These are phyloP conservation scores for Iguana delicatissima DNA, from an alignment of 2,797 vertebrate genomes.

Conservation along the genomic window DNA sequence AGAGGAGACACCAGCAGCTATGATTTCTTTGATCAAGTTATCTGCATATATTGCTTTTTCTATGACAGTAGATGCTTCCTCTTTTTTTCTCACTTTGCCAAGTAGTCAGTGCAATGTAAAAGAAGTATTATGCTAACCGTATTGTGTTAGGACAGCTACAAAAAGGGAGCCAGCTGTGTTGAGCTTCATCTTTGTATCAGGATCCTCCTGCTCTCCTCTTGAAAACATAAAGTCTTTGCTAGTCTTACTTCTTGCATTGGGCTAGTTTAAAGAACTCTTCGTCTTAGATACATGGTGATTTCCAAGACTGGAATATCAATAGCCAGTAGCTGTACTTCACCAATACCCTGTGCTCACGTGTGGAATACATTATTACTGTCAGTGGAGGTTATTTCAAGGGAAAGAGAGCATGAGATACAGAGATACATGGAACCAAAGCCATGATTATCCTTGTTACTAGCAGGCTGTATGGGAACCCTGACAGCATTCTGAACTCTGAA, in stretches of 20 bases:
- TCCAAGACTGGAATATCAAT: background rate
- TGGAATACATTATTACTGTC: background rate
- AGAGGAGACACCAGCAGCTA: too few species aligned
- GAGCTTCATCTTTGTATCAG: background rate
- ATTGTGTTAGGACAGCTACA: background rate
- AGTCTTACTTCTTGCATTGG: background rate
- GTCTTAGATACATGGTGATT: background rate
- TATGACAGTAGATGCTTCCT: background rate
- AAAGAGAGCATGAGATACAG: background rate
- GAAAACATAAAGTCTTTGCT: background rate
- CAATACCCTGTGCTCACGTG: background rate
- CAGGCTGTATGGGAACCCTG: too few species aligned
- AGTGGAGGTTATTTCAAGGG: background rate
- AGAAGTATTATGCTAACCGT: background rate
- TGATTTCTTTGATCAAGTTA: background rate
- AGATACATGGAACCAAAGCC: background rate
- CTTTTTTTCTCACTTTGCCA: constrained; percentile 2
- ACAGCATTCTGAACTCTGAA: too few species aligned
- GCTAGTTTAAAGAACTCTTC: background rate
- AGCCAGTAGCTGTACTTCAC: background rate
- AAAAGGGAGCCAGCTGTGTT: background rate
- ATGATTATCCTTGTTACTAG: background rate
- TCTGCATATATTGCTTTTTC: background rate
- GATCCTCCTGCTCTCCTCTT: background rate
- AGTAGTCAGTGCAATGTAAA: background rate